Conservation (phyloP, 2,113 vertebrate genomes). For the Clarias magur region DNA sequence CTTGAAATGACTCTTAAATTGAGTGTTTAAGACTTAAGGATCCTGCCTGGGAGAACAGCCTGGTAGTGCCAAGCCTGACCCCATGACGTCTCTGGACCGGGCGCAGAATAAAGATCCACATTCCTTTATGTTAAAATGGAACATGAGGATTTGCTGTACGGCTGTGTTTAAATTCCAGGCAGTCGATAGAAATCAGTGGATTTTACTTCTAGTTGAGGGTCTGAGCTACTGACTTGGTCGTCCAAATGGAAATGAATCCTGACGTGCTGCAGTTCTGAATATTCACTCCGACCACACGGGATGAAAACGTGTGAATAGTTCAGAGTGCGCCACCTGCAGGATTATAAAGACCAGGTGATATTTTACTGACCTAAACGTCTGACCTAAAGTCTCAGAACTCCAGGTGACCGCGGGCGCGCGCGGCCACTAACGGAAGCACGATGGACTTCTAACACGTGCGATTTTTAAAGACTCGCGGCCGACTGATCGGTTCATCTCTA, state of each 20-base stretch:
- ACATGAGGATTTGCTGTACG: background rate
- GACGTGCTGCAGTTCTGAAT: background rate
- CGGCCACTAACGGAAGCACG: too few species aligned
- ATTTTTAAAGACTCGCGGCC: too few species aligned
- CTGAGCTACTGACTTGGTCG: background rate
- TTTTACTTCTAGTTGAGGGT: background rate
- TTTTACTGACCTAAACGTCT: too few species aligned
- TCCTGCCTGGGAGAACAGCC: background rate
- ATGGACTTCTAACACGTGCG: too few species aligned
- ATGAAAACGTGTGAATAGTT: too few species aligned
- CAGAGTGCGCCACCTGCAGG: too few species aligned
- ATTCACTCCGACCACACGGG: too few species aligned
- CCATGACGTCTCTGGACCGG: background rate
- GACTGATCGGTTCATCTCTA: too few species aligned
- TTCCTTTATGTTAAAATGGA: background rate
- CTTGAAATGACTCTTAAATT: background rate
- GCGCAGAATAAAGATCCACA: background rate
- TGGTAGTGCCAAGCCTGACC: background rate
- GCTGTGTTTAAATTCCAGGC: background rate
- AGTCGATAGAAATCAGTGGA: background rate
- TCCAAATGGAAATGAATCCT: background rate
- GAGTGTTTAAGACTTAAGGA: background rate
- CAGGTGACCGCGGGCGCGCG: too few species aligned
- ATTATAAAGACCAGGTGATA: too few species aligned
- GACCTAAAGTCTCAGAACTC: too few species aligned